A percentile compares a stretch with the other conserved stretches of the same genome.
phyloP scores from a whole-genome alignment of 1,140 invertebrate species.

The Eufriesea mexicana region DNA sequence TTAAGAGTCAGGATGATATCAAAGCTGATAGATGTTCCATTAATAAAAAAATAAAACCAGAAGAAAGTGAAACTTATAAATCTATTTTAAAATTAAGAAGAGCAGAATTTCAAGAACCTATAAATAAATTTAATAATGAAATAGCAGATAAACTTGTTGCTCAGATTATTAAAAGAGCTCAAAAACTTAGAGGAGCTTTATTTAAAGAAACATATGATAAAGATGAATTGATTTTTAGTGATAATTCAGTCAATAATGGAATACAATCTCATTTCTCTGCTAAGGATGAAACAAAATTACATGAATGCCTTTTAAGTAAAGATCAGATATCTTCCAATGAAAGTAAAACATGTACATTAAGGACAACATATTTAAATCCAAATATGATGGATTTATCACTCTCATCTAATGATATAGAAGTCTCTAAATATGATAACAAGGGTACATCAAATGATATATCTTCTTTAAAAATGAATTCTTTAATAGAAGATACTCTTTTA shows the following conservation, averaged over 20 bases:
- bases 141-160: constrained; percentile 73
- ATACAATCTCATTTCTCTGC: constrained; percentile 30
- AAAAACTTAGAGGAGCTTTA: constrained; percentile 72
- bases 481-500: constrained; percentile 6
- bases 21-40: background rate
- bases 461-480: background rate
- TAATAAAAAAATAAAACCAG: background rate
- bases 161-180: constrained; percentile 73
- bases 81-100: constrained; percentile 71
- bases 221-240: constrained; percentile 58
- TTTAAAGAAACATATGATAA: constrained; percentile 69
- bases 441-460: background rate
- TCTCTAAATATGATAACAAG: constrained; percentile 12
- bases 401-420: constrained; percentile 35
- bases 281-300: constrained; percentile 64
- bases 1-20: constrained; percentile 7
- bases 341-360: constrained; percentile 70
- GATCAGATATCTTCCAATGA: constrained; percentile 71
- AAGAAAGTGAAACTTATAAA: constrained; percentile 46
- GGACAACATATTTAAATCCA: constrained; percentile 68
- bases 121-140: constrained; percentile 60
- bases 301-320: constrained; percentile 71
- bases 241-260: constrained; percentile 59
- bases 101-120: constrained; percentile 44
- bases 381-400: constrained; percentile 68